phyloP scores from a whole-genome alignment of 2,888 invertebrate species.

The Caenorhabditis sp. region DNA sequence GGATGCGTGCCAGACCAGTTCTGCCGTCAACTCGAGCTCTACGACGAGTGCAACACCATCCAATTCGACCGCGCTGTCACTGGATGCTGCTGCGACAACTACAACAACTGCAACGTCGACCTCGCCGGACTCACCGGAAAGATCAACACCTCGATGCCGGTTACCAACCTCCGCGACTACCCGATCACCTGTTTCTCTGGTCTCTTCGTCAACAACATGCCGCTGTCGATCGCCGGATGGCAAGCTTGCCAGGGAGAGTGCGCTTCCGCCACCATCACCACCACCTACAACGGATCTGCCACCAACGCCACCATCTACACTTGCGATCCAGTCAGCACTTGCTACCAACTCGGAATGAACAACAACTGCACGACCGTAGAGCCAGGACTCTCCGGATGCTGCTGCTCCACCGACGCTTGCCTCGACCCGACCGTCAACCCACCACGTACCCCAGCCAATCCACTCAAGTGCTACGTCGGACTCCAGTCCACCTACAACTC shows the following conservation, averaged over 20 bases:
- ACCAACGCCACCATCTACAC: constrained; percentile 57
- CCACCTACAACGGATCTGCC: constrained; percentile 29
- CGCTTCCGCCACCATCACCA: constrained; percentile 54
- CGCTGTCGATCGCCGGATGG: constrained; percentile 49
- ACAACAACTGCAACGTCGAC: constrained; percentile 63
- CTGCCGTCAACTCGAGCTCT: constrained; percentile 60
- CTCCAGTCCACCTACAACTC: constrained; percentile 54
- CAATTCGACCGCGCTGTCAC: constrained; percentile 36
- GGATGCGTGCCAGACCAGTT: constrained; percentile 58
- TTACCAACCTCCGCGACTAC: constrained; percentile 39
- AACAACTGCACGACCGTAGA: constrained; percentile 57
- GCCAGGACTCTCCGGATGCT: constrained; percentile 56
- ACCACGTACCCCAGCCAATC: constrained; percentile 53
- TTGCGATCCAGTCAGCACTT: constrained; percentile 55
- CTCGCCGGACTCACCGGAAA: constrained; percentile 43
- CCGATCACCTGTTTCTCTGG: constrained; percentile 62
- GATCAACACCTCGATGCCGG: constrained; percentile 23
- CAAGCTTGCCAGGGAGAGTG: constrained; percentile 65
- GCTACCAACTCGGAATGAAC: constrained; percentile 46
- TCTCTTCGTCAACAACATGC: constrained; percentile 45
- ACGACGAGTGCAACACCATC: constrained; percentile 59
- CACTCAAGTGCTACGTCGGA: constrained; percentile 65
- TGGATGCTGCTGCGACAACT: constrained; percentile 67
- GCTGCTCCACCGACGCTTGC: constrained; percentile 58
- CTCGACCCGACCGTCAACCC: constrained; percentile 56